phyloP scores from a whole-genome alignment of 1,140 invertebrate genomes.

The Orius laevigatus region DNA sequence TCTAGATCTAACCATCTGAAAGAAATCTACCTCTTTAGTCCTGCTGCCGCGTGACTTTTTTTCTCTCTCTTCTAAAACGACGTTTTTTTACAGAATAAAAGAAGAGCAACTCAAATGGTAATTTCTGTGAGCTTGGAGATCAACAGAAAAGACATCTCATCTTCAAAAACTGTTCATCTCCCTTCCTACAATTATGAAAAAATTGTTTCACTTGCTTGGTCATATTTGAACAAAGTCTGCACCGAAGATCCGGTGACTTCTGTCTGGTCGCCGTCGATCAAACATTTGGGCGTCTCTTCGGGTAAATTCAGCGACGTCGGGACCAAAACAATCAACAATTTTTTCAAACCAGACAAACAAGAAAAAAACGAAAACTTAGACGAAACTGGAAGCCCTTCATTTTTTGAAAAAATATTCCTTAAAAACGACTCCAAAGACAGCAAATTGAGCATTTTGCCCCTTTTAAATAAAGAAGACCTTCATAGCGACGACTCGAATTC shows the following conservation, averaged over 20 bases:
- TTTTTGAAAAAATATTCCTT: slow-evolving; percentile 16
- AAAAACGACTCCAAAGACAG: not conserved
- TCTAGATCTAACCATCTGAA: no score
- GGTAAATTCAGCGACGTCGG: slow-evolving; percentile 28
- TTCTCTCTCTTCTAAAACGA: not conserved
- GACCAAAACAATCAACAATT: slow-evolving; percentile 13
- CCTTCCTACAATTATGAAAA: slow-evolving; percentile 27
- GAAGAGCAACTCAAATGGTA: slow-evolving; percentile 20
- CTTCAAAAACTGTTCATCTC: slow-evolving; percentile 20
- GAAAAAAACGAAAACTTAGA: not conserved
- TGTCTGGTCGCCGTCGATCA: slow-evolving; percentile 26
- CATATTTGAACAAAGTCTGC: slow-evolving; percentile 24
- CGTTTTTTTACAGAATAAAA: slow-evolving; percentile 20
- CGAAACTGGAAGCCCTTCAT: slow-evolving; percentile 8
- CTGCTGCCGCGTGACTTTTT: no score
- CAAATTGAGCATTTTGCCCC: slow-evolving; percentile 8
- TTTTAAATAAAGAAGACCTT: not conserved
- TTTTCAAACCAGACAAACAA: slow-evolving; percentile 14
- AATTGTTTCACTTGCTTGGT: slow-evolving; percentile 20
- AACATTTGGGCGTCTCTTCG: slow-evolving; percentile 30
- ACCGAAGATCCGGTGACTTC: slow-evolving; percentile 1
- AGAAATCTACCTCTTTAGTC: no score
- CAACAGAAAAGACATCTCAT: slow-evolving; percentile 12
- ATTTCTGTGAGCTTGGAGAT: slow-evolving; percentile 16
- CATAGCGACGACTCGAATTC: not conserved